phyloP scores from a whole-genome alignment of 2,888 invertebrate genomes.

The Coelinius sp. region DNA sequence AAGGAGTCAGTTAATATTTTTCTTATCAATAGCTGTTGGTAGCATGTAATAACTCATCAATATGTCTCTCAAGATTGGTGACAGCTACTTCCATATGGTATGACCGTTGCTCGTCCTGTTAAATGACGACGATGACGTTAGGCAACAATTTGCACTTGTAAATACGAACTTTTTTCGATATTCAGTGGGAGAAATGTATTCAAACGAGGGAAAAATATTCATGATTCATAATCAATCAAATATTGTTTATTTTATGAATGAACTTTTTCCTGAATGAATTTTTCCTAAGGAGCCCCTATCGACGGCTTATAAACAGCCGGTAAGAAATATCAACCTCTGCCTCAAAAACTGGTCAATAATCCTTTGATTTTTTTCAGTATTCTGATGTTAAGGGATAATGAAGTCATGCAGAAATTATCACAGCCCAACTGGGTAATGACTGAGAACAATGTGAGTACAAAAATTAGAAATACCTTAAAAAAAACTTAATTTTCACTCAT shows the following conservation, averaged over 20 bases:
- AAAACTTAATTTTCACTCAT: too few relatives aligned
- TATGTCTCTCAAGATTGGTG: slow-evolving; percentile 57
- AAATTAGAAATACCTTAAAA: too few relatives aligned
- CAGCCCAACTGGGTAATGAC: too few relatives aligned
- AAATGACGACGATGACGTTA: slow-evolving; percentile 60
- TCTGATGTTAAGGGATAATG: too few relatives aligned
- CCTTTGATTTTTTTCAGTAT: too few relatives aligned
- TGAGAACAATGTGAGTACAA: too few relatives aligned
- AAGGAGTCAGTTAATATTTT: slow-evolving; percentile 31
- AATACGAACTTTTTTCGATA: slow-evolving; percentile 43
- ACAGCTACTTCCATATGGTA: slow-evolving; percentile 61
- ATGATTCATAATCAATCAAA: neutral
- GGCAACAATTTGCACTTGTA: slow-evolving; percentile 56
- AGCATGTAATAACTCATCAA: slow-evolving; percentile 17
- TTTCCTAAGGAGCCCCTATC: too few relatives aligned
- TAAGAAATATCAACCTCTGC: too few relatives aligned
- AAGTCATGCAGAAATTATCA: too few relatives aligned
- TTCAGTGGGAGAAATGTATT: neutral
- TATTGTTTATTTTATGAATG: too few relatives aligned
- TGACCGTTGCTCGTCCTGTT: slow-evolving; percentile 65
- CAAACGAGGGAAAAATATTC: slow-evolving; percentile 6
- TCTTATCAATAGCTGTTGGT: slow-evolving; percentile 19
- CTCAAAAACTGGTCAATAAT: too few relatives aligned
- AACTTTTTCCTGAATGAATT: neutral
- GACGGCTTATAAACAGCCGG: too few relatives aligned